Percentiles rank a stretch among this genome's conserved stretches.
Conservation (phyloP, 2,113 vertebrate genomes). For the Eulemur macaco region DNA sequence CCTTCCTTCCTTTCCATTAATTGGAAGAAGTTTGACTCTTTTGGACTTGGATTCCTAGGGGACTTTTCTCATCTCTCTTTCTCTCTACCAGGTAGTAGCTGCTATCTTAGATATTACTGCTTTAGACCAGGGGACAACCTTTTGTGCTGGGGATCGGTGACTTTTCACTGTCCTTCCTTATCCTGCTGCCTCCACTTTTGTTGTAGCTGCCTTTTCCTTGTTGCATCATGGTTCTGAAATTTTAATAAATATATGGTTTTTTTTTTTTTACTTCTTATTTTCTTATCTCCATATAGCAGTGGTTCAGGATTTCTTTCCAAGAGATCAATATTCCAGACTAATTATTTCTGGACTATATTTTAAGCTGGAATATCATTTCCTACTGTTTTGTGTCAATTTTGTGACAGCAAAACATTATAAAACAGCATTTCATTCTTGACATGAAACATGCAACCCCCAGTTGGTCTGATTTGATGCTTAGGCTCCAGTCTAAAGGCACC, state of each 20-base stretch:
- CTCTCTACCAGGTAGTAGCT: neutral
- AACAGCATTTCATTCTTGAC: neutral
- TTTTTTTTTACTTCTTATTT: neutral
- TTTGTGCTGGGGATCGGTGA: neutral
- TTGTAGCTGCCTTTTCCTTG: neutral
- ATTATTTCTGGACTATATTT: slow-evolving; percentile 7
- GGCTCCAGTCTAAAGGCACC: neutral
- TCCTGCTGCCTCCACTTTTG: neutral
- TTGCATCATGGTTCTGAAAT: neutral
- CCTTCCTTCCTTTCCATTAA: neutral
- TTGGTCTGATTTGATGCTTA: neutral
- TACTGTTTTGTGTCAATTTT: neutral
- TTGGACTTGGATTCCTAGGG: neutral
- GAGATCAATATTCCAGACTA: neutral
- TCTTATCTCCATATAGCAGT: neutral
- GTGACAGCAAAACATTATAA: neutral
- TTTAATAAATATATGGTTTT: neutral
- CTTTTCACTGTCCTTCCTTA: neutral
- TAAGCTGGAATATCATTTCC: neutral
- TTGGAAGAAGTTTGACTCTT: neutral
- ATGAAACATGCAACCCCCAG: neutral
- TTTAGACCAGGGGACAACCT: neutral
- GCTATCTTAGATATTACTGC: neutral
- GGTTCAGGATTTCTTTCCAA: neutral
- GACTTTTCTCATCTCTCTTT: neutral